Base-by-base conservation (phyloP, 53 echinoderm and acorn worm genomes). In the Echinarachnius parma region DNA sequence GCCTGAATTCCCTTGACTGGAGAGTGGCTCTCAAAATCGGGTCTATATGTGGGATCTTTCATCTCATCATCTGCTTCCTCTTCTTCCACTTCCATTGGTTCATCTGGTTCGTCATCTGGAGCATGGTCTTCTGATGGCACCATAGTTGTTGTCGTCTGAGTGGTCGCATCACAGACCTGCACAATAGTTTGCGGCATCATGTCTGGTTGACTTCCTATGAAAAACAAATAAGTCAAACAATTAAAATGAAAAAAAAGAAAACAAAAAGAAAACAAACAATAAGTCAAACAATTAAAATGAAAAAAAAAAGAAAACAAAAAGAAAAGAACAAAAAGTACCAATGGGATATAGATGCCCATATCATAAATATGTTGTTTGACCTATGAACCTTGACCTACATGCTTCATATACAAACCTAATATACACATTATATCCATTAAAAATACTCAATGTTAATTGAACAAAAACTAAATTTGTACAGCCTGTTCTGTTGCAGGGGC, bases 171-270 rank as follows among this genome's bases (percentile, higher is more conserved):
- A 16, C 64, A 61, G 21, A 61, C 2, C 37, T 61, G 7, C 37
- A 23, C 61, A 4, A 61, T 3, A n/a, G n/a, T n/a, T 37, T 4
- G 61, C 61, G 21, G 2, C 36, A 36, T 34, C 33, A 61, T 7
- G 39, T 61, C 34, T 36, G 36, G 34, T 61, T 61, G 61, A 34
- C 36, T 61, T 61, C 61, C 61, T 61, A 28, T 64, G 44, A 64
- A 10, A n/a, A 44, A 45, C 1, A 45, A 64, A n/a, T 44, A 8
- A 21, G 28, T 5, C 5, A 56, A 9, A 9, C 5, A 19, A 49
- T 16, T 5, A 49, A 15, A 20, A 0, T 22, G 20, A 49, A 7
- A 16, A 22, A 20, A 20, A 1, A 49, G 2, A 22, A 2, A 5
- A 16, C 50, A 49, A 9, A 49, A 20, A 20, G 5, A 20, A 18